Conservation (phyloP, 1,140 invertebrate species). For the Bursaphelenchus mucronatus region DNA sequence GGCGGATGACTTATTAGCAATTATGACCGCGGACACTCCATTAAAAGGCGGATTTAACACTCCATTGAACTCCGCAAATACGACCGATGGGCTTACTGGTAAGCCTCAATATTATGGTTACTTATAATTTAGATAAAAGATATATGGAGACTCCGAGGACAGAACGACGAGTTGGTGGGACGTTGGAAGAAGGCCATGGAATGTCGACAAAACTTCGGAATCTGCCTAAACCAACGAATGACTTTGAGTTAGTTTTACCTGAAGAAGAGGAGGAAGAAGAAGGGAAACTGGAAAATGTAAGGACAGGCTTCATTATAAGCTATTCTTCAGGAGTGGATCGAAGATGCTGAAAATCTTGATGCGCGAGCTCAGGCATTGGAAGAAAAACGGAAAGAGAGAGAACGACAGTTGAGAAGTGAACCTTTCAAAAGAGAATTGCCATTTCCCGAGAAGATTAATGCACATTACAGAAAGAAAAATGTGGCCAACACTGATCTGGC, state of each 20-base stretch:
- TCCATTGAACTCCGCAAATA: conserved; percentile 77
- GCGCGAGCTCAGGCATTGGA: conserved; percentile 34
- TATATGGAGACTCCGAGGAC: conserved; percentile 6
- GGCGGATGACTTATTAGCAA: conserved; percentile 94
- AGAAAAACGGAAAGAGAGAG: conserved; percentile 25
- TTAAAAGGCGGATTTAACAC: conserved; percentile 91
- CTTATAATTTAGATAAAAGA: conserved; percentile 79
- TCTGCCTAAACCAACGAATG: conserved; percentile 84
- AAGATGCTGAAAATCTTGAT: conserved; percentile 50
- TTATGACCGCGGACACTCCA: conserved; percentile 93
- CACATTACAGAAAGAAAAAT: conserved; percentile 42
- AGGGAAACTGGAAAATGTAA: conserved; percentile 45
- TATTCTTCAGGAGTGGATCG: conserved; percentile 50
- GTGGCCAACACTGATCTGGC: conserved; percentile 71
- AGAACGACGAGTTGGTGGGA: conserved; percentile 61
- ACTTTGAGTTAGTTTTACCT: conserved; percentile 95
- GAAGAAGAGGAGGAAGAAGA: conserved; percentile 71
- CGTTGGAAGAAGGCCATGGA: neutral
- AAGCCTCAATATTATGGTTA: conserved; percentile 89
- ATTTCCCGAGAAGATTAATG: conserved; percentile 72
- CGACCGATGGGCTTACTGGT: conserved; percentile 68
- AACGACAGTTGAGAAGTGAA: conserved; percentile 71
- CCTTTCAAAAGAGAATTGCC: conserved; percentile 84
- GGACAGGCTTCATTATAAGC: conserved; percentile 46
- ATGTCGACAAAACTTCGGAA: conserved; percentile 58